Percentiles rank a stretch among this genome's conserved stretches.
phyloP scores from a whole-genome alignment of 2,797 vertebrate species.

The Dendrocincla fuliginosa region DNA sequence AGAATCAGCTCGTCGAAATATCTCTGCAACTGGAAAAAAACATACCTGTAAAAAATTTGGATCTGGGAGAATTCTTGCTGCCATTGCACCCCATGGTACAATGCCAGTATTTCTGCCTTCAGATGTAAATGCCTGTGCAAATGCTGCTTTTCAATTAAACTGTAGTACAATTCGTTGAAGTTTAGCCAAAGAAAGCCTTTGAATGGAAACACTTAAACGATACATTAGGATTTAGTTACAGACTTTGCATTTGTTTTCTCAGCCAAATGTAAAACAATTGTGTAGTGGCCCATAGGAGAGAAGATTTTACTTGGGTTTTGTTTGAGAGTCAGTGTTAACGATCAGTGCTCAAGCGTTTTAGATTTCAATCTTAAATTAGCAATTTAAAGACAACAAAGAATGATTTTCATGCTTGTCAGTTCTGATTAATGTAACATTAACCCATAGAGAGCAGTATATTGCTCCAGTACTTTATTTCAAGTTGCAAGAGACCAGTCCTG shows the following conservation, averaged over 20 bases:
- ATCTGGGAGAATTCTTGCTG: not conserved
- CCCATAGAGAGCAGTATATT: constrained; percentile 44
- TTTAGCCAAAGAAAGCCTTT: constrained; percentile 52
- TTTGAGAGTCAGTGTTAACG: constrained; percentile 54
- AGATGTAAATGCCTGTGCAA: constrained; percentile 52
- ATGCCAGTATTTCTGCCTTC: constrained; percentile 28
- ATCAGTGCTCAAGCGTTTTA: constrained; percentile 60
- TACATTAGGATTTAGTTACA: constrained; percentile 65
- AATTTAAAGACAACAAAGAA: constrained; percentile 69
- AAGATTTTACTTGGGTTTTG: constrained; percentile 54
- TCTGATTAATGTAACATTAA: constrained; percentile 70
- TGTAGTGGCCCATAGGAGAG: constrained; percentile 37
- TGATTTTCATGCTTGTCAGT: constrained; percentile 69
- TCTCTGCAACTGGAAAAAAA: not conserved
- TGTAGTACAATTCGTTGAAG: constrained; percentile 54
- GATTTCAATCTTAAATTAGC: constrained; percentile 75
- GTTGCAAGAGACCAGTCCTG: not conserved
- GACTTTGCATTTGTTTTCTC: constrained; percentile 68
- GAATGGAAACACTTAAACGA: constrained; percentile 50
- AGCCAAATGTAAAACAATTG: constrained; percentile 61
- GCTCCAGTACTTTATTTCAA: constrained; percentile 43
- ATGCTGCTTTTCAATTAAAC: constrained; percentile 55
- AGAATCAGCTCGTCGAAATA: not conserved
- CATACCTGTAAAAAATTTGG: not conserved
- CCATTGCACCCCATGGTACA: not conserved